Evolutionary conservation across 2,113 vertebrate species (phyloP), one percentile per base, ranked within the genome.

Genomic region (Dascyllus trimaculatus): DNA sequence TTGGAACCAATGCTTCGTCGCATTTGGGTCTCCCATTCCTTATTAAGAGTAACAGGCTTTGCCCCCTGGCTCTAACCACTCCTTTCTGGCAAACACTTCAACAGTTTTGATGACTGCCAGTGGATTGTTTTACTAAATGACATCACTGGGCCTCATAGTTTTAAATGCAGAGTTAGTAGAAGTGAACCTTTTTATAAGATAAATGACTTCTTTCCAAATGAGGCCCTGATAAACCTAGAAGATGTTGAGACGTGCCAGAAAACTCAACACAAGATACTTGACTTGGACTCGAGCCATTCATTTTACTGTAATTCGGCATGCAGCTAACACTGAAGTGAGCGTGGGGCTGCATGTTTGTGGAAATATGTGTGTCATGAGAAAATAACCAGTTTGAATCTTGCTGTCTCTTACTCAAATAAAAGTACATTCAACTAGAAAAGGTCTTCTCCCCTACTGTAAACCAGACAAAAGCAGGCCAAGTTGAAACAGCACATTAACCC

Each of bases 51-150:
- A 64, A 54, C 40, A 78, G 64, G 52, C 21, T 2, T 60, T 7
- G 7, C 40, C 49, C 48, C 40, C 18, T 5, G 14, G 45, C 29
- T 14, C 18, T 59, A 49, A 62, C 58, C 61, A 63, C 68, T 74
- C 18, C 64, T 71, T 21, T 76, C 73, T 89, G 85, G 64, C 29
- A 40, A 72, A 61, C 25, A 54, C 26, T 29, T 58, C 61, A 35
- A 22, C 52, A 52, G 35, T 15, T 49, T 5, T 21, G 11, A 32
- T 32, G 43, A 21, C 74, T 77, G 53, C 68, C 69, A 69, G 25
- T 43, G 59, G 26, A 74, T 81, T 81, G 81, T 84, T 92, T 79
- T 19, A 59, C 63, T 87, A 51, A 58, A 88, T 90, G 87, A 90
- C 86, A 76, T 92, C 90, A 90, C 67, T 7, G 21, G 18, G 14